Base-by-base conservation (phyloP, 2,797 vertebrate genomes). In the Chaunax sp. region DNA sequence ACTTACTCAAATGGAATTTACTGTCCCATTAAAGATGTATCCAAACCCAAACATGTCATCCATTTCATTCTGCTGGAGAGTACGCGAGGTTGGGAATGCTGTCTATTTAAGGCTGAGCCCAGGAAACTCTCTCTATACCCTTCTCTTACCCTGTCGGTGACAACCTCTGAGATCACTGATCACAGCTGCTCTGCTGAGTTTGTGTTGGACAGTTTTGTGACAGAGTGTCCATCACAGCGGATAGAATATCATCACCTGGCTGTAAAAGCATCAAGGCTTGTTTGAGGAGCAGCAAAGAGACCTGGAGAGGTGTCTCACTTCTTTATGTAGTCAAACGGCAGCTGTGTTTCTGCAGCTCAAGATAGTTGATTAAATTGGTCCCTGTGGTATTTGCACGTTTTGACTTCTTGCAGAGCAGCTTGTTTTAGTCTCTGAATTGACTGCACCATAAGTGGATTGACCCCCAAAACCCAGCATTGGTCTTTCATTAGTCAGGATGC, bases 21-120 rank as follows among this genome's bases (percentile, higher is more conserved):
- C 75, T 55, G 83, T 87, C 83, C 90, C 78, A 88, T 89, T 86
- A 90, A 90, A 90, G 85, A 83, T 78, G 64, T 76, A 90, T 90
- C 90, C 81, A 85, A 86, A 87, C 73, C 59, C 83, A 82, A 89
- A 91, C 84, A 84, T 88, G 83, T 85, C 87, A 89, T 88, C 82
- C 69, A 45, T 87, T 89, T 86, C 75, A 78, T 76, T 89, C 72
- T 65, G 82, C 59, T n/a, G 53, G 53, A 58, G 56, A 72, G 63
- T 69, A 60, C 69, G 69, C 75, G 68, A 43, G 50, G 65, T n/a
- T 72, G 66, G 28, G 58, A 80, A 74, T 20, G 47, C 57, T 56
- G 77, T 75, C 77, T 69, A 16, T 68, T 69, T 10, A 54, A 49
- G 62, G 72, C 73, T 55, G 51, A 75, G 76, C 59, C 16, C 14